Conservation (phyloP, 1,140 invertebrate species). For the Pogonognathellus flavescens region DNA sequence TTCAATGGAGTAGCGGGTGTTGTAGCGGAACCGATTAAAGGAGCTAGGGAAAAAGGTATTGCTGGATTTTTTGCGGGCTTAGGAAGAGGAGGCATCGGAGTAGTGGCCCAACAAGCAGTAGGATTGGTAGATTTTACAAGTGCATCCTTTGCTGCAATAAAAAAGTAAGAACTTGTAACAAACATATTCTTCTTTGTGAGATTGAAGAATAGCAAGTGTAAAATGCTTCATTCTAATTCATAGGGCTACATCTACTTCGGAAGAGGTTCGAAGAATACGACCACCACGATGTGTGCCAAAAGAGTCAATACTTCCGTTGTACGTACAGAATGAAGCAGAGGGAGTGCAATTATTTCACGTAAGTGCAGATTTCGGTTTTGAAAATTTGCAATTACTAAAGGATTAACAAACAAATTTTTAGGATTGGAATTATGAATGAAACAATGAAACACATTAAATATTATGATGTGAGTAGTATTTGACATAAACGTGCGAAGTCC, state of each 20-base stretch:
- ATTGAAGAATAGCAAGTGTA: too few species aligned
- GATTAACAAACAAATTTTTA: too few species aligned
- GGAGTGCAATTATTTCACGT: constrained; percentile 86
- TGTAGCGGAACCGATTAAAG: constrained; percentile 93
- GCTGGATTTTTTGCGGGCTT: constrained; percentile 97
- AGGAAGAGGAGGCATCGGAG: constrained; percentile 94
- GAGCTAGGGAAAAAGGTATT: constrained; percentile 94
- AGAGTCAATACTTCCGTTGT: constrained; percentile 89
- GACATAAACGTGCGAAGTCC: too few species aligned
- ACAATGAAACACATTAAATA: background rate
- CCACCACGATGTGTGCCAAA: constrained; percentile 86
- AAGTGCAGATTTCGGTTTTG: constrained; percentile 56
- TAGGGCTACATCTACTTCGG: constrained; percentile 82
- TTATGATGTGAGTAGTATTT: constrained; percentile 16
- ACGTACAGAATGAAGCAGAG: constrained; percentile 85
- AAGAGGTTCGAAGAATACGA: constrained; percentile 84
- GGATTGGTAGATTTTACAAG: constrained; percentile 98
- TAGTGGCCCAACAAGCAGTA: constrained; percentile 93
- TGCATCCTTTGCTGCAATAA: constrained; percentile 92
- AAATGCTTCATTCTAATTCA: constrained; percentile 41
- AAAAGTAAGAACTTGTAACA: constrained; percentile 76
- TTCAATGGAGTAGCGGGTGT: constrained; percentile 95
- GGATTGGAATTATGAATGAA: background rate
- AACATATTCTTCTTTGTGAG: too few species aligned
- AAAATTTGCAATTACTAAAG: constrained; percentile 29